These are phyloP conservation scores for Brachyrhaphis roseni DNA, from an alignment of 2,797 vertebrate species.

Conservation along the genomic window DNA sequence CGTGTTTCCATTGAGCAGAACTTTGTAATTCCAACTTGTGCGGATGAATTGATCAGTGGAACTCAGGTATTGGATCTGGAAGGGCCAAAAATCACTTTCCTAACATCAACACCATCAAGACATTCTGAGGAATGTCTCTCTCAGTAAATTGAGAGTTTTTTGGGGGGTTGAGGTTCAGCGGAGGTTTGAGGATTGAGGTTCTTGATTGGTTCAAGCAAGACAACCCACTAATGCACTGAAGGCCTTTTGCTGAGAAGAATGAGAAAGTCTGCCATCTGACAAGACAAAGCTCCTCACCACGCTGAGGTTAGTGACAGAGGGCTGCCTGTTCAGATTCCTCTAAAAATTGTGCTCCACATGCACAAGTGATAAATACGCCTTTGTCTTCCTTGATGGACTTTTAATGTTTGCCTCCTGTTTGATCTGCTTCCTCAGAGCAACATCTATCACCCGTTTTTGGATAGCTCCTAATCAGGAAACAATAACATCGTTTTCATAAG, in stretches of 20 bases:
- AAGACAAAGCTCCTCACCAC: neutral
- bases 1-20: no score
- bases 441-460: neutral
- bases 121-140: neutral
- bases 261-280: neutral
- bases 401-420: neutral
- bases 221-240: neutral
- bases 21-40: no score
- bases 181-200: no score
- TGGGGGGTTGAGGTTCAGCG: no score
- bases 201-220: neutral
- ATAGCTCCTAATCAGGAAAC: neutral
- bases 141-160: no score
- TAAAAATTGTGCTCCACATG: conserved; percentile 1
- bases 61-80: neutral
- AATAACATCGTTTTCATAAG: neutral
- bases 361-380: neutral
- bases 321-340: neutral
- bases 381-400: neutral
- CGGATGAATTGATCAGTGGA: no score
- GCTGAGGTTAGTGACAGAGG: neutral
- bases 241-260: neutral
- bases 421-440: neutral
- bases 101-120: neutral
- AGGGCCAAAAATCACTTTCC: neutral